These are phyloP conservation scores for Elymnias hypermnestra DNA, from an alignment of 1,140 invertebrate species.

Conservation along the genomic window DNA sequence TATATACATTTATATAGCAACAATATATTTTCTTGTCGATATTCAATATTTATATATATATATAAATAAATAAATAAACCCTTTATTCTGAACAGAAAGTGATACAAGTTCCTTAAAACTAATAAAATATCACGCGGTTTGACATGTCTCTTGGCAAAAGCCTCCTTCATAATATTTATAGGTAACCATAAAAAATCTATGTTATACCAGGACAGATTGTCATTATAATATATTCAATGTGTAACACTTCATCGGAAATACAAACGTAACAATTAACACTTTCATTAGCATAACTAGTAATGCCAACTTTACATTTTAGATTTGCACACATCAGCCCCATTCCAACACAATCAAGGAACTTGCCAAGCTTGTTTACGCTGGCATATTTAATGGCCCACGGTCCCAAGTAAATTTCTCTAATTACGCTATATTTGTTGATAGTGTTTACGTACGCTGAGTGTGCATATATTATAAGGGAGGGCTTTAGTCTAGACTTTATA, in stretches of 20 bases:
- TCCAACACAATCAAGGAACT: not conserved
- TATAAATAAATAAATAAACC: too few species aligned
- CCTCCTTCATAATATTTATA: too few species aligned
- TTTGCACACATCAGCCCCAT: not conserved
- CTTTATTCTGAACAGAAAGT: too few species aligned
- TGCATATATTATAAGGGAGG: constrained; percentile 22
- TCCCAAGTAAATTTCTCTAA: constrained; percentile 26
- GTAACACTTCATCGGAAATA: not conserved
- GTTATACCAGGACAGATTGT: too few species aligned
- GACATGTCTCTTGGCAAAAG: too few species aligned
- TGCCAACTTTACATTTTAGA: not conserved
- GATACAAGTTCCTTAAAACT: too few species aligned
- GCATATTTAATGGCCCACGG: constrained; percentile 19
- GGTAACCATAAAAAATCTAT: too few species aligned
- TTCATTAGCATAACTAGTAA: not conserved
- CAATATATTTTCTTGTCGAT: too few species aligned
- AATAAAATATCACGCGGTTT: too few species aligned
- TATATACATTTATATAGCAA: too few species aligned
- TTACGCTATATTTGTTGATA: constrained; percentile 31
- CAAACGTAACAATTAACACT: not conserved
- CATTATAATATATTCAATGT: too few species aligned
- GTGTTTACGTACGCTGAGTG: constrained; percentile 24
- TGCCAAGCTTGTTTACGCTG: not conserved
- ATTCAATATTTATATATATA: too few species aligned
- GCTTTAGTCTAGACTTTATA: constrained; percentile 13